These are phyloP conservation scores for Drosophila parvula DNA, from an alignment of 1,140 invertebrate species.

Conservation along the genomic window DNA sequence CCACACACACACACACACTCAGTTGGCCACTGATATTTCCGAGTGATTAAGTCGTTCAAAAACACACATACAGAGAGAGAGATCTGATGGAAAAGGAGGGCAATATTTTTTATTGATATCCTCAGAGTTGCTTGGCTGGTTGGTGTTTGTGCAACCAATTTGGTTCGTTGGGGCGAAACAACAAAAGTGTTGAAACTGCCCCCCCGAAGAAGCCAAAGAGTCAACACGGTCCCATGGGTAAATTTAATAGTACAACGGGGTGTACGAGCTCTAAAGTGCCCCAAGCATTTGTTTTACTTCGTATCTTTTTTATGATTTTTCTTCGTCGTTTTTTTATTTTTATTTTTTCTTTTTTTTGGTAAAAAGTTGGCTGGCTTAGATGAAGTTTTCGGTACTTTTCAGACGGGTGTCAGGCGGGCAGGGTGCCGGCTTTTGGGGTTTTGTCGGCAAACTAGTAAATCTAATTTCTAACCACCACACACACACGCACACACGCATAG, in stretches of 20 bases:
- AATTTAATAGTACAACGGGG: conserved; percentile 73
- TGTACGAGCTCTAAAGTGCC: conserved; percentile 50
- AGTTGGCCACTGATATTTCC: conserved; percentile 41
- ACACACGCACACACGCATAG: conserved; percentile 1
- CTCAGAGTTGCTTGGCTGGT: conserved; percentile 18
- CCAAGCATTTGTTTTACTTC: conserved; percentile 70
- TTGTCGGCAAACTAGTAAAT: conserved; percentile 74
- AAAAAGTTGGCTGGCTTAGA: conserved; percentile 58
- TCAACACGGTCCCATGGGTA: conserved; percentile 67
- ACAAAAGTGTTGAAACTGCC: conserved; percentile 53
- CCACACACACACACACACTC: conserved; percentile 11
- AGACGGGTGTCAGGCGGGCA: not conserved
- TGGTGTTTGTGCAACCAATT: conserved; percentile 53
- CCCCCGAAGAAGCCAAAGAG: conserved; percentile 54
- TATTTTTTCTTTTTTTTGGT: conserved; percentile 19
- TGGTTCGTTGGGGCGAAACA: conserved; percentile 34
- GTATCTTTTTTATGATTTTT: conserved; percentile 46
- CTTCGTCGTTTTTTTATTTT: not conserved
- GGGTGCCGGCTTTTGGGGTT: conserved; percentile 43
- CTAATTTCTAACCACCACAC: conserved; percentile 73
- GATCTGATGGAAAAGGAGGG: conserved; percentile 42
- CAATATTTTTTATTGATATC: conserved; percentile 64
- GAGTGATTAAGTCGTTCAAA: conserved; percentile 69
- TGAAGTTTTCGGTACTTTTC: conserved; percentile 68
- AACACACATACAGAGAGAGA: conserved; percentile 7